Base-by-base conservation (phyloP, 2,797 vertebrate genomes). In the Sparus aurata region DNA sequence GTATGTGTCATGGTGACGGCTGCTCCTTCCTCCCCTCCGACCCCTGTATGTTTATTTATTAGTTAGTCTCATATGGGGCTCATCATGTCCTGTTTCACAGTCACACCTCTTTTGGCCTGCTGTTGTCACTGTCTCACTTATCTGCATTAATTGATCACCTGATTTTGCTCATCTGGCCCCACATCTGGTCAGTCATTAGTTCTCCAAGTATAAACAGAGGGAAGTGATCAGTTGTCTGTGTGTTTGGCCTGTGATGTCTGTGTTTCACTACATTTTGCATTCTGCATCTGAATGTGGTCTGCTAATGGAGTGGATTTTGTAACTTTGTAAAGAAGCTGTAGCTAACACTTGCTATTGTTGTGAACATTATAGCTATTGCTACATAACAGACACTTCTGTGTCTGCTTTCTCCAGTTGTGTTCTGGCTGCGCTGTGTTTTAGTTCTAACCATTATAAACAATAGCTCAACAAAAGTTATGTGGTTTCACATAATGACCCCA, bases 31-130 rank as follows among this genome's bases (percentile, higher is more conserved):
- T 63, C 15, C 15, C 45, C 47, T 69, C 20, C 13, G 27, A 55
- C 53, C 46, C 69, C 23, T 53, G 12, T n/a, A 23, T 73, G 18
- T n/a, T 43, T 73, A 53, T 85, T 84, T 76, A 46, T 82, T 70
- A 73, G 22, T 79, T 80, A 58, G 18, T 65, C 57, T 83, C 45
- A 61, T 54, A 67, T 64, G 65, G 54, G 57, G 22, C 50, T 43
- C 23, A 34, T 75, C 55, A 50, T 23, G 45, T 73, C 60, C 8
- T n/a, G 49, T 54, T 76, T 69, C 70, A 52, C 22, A 47, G 17
- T 69, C 45, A 20, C 23, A 30, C 54, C 34, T 58, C 34, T 75
- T 7, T n/a, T 17, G 15, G 18, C 34, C 47, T 30, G 12, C 20
- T 62, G 45, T 27, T 18, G 15, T n/a, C 41, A 18, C 43, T 6